Conservation (phyloP, 2,888 invertebrate genomes). For the Schrankia costaestrigalis region DNA sequence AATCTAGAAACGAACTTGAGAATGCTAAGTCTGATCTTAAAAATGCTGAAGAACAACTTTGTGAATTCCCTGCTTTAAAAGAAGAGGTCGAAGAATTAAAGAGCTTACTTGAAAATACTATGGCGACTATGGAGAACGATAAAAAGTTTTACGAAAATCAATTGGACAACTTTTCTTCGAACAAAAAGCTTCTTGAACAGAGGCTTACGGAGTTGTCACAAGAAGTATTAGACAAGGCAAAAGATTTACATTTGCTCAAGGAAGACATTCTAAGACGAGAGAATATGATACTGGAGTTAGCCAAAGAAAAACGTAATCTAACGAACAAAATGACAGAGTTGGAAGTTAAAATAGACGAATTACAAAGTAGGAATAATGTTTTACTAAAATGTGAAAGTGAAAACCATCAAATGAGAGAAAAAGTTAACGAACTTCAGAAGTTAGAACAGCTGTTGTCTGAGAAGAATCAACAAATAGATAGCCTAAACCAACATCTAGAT, state of each 20-base stretch:
- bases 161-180: constrained; percentile 73
- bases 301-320: constrained; percentile 79
- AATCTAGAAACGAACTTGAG: constrained; percentile 77
- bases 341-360: constrained; percentile 73
- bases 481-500: constrained; percentile 72
- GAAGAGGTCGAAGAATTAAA: constrained; percentile 74
- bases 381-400: constrained; percentile 64
- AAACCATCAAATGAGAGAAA: constrained; percentile 72
- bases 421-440: constrained; percentile 68
- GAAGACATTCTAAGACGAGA: constrained; percentile 80
- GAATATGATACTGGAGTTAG: constrained; percentile 79
- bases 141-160: constrained; percentile 80
- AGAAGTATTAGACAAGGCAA: constrained; percentile 75
- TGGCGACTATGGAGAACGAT: constrained; percentile 76
- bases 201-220: constrained; percentile 81
- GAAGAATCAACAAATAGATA: constrained; percentile 78
- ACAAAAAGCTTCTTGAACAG: constrained; percentile 76
- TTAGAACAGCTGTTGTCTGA: constrained; percentile 78
- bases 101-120: constrained; percentile 68
- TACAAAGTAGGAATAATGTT: constrained; percentile 62
- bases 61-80: constrained; percentile 74
- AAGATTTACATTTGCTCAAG: constrained; percentile 75
- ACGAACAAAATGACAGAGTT: constrained; percentile 71
- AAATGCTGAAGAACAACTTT: constrained; percentile 76
- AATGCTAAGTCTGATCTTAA: constrained; percentile 77